Evolutionary conservation across 1,140 invertebrate species (phyloP).

Genomic region (Lasioglossum albipes): DNA sequence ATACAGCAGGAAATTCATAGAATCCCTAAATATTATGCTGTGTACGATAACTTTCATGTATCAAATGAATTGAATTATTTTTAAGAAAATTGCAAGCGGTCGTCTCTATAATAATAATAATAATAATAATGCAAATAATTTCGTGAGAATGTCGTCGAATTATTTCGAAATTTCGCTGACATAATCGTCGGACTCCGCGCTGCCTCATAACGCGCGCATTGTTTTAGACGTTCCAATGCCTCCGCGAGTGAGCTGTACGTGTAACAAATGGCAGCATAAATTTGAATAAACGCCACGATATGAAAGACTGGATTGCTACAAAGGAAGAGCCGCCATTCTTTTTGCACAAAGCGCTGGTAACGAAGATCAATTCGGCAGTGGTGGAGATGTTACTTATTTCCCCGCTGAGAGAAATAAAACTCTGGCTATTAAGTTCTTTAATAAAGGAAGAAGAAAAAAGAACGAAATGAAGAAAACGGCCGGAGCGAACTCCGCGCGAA

Average conservation of each 20-base stretch:
- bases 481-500: background rate
- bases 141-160: too few relatives aligned
- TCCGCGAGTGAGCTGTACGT: background rate
- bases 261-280: background rate
- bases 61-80: too few relatives aligned
- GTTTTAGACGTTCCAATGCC: too few relatives aligned
- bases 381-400: conserved; percentile 26
- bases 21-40: too few relatives aligned
- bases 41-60: too few relatives aligned
- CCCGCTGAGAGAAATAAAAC: conserved; percentile 26
- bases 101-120: too few relatives aligned
- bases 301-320: background rate
- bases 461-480: background rate
- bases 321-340: conserved; percentile 9
- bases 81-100: too few relatives aligned
- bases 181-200: too few relatives aligned
- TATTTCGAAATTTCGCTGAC: too few relatives aligned
- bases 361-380: conserved; percentile 10
- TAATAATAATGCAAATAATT: too few relatives aligned
- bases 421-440: conserved; percentile 22
- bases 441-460: conserved; percentile 12
- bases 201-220: too few relatives aligned
- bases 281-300: background rate
- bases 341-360: background rate
- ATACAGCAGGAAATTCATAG: too few relatives aligned